Evolutionary conservation across 2,888 invertebrate species (phyloP), one percentile per base, ranked within the genome.

Genomic region (Tipula confusa): DNA sequence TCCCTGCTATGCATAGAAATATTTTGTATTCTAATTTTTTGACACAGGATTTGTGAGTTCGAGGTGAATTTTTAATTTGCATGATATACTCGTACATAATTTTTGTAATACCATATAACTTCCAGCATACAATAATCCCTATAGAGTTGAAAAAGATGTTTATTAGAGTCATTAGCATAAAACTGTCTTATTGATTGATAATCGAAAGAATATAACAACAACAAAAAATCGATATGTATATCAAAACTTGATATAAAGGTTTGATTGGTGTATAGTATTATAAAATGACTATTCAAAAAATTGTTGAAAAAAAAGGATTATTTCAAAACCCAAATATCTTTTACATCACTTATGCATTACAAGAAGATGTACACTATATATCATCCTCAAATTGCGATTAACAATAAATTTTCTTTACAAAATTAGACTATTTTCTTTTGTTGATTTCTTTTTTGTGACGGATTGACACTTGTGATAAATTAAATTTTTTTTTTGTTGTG

Each of bases 391-490:
- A 64, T 24, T 64, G 24, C 24, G 64, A 18, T 64, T 64, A 64
- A 64, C 64, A 64, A 64, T 64, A 64, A 64, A 64, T 64, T 64
- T 64, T 64, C 64, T 24, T 64, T 64, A 7, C 64, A 9, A 64
- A 64, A 64, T 64, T 64, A 64, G 9, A 64, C 18, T 24, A 24
- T 24, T 18, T 24, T 24, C 64, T 64, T 64, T 64, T 64, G 64
- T 64, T 64, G 64, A 24, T 64, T 64, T 64, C 64, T 64, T 9
- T 64, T 24, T 64, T 2, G 64, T 64, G 64, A 64, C 24, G 64
- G 64, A 64, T 64, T 64, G 64, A 64, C 64, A 64, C 64, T 64
- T 64, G 18, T 64, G 64, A 64, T 64, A 64, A 64, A 64, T 64
- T 64, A 64, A 43, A 43, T 64, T 64, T 64, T 24, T 13, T 24